Evolutionary conservation across 2,113 vertebrate genomes (phyloP), one percentile per base, ranked within the genome.

Genomic region (Aviceda subcristata): DNA sequence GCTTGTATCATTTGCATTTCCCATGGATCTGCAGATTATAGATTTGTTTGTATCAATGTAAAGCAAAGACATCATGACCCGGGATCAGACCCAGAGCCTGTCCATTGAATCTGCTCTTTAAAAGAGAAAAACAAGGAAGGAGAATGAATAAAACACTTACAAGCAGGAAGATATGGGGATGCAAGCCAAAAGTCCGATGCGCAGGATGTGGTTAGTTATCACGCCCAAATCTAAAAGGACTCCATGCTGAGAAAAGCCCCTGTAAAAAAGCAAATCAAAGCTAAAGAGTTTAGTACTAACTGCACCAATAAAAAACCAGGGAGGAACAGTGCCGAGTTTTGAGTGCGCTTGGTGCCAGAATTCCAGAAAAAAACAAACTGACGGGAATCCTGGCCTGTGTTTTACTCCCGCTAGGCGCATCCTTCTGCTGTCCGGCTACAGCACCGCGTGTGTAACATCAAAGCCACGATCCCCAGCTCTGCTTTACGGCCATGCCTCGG

Each of bases 111-210:
- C 57, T 64, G 43, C 20, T 86, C 30, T 45, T 92, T 76, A 72
- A 60, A 95, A 19, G 46, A 94, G 26, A 41, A 91, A 94, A 92
- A 76, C 39, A 46, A 91, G 48, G 13, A 66, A 79, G 27, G 55
- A 53, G 32, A 87, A 94, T 41, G 20, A 95, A 86, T 69, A 77
- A 90, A 91, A 88, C 92, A 96, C 96, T 96, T 87, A 95, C 94
- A 95, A 63, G 56, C 48, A 75, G 67, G 34, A 78, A 83, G 79
- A 46, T 67, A 84, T 0, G 7, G 38, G 68, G 81, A 64, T 64
- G 86, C 22, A 92, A 82, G 36, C 46, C 4, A 4, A 92, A 82
- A 8, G 43, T 83, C 86, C 73, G 48, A 1, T 7, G 56, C 0
- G 0, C 57, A 87, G 50, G 75, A 90, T 86, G 62, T 38, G 19